These are phyloP conservation scores for Tachyglossus aculeatus DNA, from an alignment of 2,797 vertebrate genomes.

Conservation along the genomic window DNA sequence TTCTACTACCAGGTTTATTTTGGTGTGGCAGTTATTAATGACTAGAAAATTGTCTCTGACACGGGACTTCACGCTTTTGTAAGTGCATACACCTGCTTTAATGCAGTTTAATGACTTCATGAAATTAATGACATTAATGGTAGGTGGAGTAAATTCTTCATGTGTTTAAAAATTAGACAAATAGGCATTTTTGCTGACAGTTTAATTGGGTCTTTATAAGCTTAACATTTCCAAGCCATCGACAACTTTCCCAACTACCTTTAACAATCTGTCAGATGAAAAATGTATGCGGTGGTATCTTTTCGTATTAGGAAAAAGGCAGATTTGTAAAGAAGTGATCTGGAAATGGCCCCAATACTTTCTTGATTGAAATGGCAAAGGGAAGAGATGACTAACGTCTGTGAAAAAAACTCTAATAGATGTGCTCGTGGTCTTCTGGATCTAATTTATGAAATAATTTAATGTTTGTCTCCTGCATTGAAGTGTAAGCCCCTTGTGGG, in stretches of 20 bases:
- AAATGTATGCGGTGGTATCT: not conserved
- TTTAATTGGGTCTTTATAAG: not conserved
- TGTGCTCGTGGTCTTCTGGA: too few species aligned
- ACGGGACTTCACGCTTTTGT: not conserved
- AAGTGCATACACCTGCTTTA: not conserved
- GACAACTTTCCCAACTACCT: not conserved
- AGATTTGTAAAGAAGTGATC: constrained; percentile 4
- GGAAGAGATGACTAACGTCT: too few species aligned
- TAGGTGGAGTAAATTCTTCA: not conserved
- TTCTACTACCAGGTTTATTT: too few species aligned
- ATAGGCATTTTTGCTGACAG: not conserved
- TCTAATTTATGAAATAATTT: too few species aligned
- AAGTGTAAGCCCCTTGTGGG: too few species aligned
- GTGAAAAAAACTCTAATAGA: too few species aligned
- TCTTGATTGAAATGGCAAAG: too few species aligned
- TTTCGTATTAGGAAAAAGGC: not conserved
- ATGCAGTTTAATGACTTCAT: not conserved
- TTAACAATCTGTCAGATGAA: not conserved
- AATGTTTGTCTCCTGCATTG: too few species aligned
- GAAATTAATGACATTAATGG: not conserved
- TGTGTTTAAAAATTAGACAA: constrained; percentile 7
- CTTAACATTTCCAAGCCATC: not conserved
- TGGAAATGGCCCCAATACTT: not conserved
- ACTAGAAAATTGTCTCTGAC: not conserved
- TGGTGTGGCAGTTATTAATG: not conserved